Conservation (phyloP, 2,888 invertebrate genomes). For the Cephus rjabovi region DNA sequence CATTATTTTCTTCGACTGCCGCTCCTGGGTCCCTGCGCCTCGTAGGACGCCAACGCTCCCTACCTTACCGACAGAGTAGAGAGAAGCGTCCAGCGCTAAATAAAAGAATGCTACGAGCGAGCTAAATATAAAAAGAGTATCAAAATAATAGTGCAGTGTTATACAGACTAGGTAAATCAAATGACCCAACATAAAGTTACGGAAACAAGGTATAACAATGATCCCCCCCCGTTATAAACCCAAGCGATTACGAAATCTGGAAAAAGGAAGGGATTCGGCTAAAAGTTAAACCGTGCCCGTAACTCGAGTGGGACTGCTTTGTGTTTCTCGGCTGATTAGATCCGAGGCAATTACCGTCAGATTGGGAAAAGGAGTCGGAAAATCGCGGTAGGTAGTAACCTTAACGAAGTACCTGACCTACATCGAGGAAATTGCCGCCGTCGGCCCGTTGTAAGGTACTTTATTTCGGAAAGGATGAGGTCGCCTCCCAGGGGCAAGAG, state of each 20-base stretch:
- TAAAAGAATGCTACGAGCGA: too few relatives aligned
- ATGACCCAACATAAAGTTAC: too few relatives aligned
- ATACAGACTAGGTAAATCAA: too few relatives aligned
- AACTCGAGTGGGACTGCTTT: slow-evolving; percentile 19
- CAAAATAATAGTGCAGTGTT: too few relatives aligned
- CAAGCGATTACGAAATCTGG: not conserved
- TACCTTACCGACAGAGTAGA: too few relatives aligned
- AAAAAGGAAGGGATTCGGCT: not conserved
- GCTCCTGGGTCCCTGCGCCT: too few relatives aligned
- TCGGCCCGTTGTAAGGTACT: not conserved
- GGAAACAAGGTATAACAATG: not conserved
- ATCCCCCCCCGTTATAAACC: not conserved
- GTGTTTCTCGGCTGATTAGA: slow-evolving; percentile 40
- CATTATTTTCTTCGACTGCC: not conserved
- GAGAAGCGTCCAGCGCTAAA: too few relatives aligned
- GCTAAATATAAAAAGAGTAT: too few relatives aligned
- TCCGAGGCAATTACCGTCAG: slow-evolving; percentile 30
- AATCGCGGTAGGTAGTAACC: not conserved
- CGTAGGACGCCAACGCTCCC: not conserved
- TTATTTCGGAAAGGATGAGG: not conserved
- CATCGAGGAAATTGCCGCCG: not conserved
- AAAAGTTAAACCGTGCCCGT: not conserved
- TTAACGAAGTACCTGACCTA: not conserved
- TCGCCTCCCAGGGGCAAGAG: not conserved
- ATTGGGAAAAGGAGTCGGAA: slow-evolving; percentile 28